Evolutionary conservation across 2,888 invertebrate species (phyloP).

Genomic region (Bombylius discolor): DNA sequence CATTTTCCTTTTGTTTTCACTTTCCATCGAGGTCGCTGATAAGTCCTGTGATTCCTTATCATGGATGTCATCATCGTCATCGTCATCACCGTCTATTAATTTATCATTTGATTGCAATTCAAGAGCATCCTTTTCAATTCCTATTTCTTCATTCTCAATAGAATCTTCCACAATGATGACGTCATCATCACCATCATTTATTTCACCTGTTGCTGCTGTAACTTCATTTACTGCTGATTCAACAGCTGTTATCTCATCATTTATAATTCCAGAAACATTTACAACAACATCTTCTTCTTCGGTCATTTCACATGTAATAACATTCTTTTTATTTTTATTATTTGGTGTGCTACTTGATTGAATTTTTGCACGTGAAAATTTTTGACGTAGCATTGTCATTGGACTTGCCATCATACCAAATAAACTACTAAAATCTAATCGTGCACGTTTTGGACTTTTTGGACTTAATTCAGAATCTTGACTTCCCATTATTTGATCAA

Average conservation of each 20-base stretch:
- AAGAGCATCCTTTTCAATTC: conserved; percentile 1
- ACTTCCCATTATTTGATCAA: conserved; percentile 2
- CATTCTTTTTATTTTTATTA: background rate
- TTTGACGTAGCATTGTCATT: conserved; percentile 27
- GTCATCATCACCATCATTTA: background rate
- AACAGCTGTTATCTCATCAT: background rate
- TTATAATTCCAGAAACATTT: background rate
- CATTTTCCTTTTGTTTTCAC: background rate
- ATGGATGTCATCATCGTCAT: background rate
- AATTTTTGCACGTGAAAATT: conserved; percentile 27
- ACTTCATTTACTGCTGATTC: too few relatives aligned
- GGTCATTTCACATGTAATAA: background rate
- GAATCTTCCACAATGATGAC: background rate
- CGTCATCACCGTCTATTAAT: background rate
- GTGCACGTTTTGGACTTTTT: conserved; percentile 30
- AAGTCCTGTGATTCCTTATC: too few relatives aligned
- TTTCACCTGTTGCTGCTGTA: conserved; percentile 11
- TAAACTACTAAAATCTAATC: conserved; percentile 25
- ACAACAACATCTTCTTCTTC: background rate
- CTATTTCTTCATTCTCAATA: background rate
- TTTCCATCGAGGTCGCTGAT: background rate
- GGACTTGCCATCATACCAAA: conserved; percentile 29
- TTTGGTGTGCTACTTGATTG: conserved; percentile 23
- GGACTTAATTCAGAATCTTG: conserved; percentile 17
- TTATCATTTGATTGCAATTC: background rate